Percentiles rank a stretch among this genome's conserved stretches.
These are phyloP conservation scores for Petrolisthes cinctipes DNA, from an alignment of 2,888 invertebrate species.

Conservation along the genomic window DNA sequence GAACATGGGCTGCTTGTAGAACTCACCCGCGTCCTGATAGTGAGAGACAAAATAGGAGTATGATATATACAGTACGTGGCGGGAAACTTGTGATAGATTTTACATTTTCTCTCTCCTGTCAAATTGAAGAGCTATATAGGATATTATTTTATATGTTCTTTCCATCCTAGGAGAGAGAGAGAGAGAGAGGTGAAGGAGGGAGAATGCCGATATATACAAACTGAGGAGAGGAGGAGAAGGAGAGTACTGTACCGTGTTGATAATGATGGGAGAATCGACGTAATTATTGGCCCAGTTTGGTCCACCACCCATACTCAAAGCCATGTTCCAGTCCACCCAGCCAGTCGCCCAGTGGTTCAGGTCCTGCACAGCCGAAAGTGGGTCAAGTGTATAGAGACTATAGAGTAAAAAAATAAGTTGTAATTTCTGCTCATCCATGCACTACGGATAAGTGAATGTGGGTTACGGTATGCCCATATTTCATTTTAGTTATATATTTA, in stretches of 20 bases:
- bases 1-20: conserved; percentile 75
- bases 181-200: not conserved
- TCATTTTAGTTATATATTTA: too few relatives aligned
- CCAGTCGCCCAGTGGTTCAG: conserved; percentile 73
- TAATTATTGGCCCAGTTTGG: conserved; percentile 68
- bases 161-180: not conserved
- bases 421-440: too few relatives aligned
- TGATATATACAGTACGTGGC: not conserved
- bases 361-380: conserved; percentile 68
- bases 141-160: too few relatives aligned
- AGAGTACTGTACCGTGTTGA: conserved; percentile 67
- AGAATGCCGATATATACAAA: not conserved
- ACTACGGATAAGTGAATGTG: too few relatives aligned
- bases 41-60: not conserved
- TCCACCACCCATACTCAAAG: conserved; percentile 70
- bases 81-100: not conserved
- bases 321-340: conserved; percentile 75
- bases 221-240: not conserved
- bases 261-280: conserved; percentile 74
- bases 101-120: not conserved
- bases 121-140: too few relatives aligned
- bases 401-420: too few relatives aligned
- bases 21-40: conserved; percentile 65
- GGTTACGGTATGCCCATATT: too few relatives aligned
- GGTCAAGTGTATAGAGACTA: too few relatives aligned